Percentiles rank a stretch among this genome's conserved stretches.
These are phyloP conservation scores for Psettodes erumei DNA, from an alignment of 2,113 vertebrate genomes.

Conservation along the genomic window DNA sequence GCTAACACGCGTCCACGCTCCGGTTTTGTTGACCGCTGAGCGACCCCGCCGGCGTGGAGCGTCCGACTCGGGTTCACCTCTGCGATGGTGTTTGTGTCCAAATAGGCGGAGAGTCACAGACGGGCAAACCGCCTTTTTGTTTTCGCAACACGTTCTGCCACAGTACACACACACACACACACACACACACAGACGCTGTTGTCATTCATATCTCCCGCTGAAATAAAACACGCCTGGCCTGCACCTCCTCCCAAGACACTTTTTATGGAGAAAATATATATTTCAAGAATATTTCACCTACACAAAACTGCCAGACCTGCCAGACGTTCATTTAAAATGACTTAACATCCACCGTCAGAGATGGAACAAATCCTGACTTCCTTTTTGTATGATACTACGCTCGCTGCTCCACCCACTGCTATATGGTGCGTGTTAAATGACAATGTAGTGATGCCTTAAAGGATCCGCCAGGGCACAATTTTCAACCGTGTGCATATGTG, in stretches of 20 bases:
- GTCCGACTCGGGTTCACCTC: not conserved
- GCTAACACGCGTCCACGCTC: not conserved
- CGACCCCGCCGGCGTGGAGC: not conserved
- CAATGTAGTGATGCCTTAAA: slow-evolving; percentile 2
- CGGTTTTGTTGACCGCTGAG: slow-evolving; percentile 1
- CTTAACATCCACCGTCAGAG: not conserved
- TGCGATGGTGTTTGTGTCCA: not conserved
- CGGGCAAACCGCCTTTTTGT: not conserved
- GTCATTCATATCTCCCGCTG: not conserved
- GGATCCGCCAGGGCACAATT: not conserved
- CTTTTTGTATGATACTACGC: not conserved
- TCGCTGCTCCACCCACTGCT: not conserved
- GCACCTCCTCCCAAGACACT: not conserved
- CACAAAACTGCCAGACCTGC: slow-evolving; percentile 21
- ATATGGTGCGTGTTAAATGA: not conserved
- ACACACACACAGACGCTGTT: not conserved
- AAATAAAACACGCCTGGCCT: slow-evolving; percentile 17
- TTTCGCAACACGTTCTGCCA: not conserved
- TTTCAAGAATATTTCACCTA: slow-evolving; percentile 20
- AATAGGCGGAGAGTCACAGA: not conserved
- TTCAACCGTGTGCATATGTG: not conserved
- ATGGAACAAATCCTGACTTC: slow-evolving; percentile 17
- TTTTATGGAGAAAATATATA: not conserved
- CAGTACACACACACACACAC: too few species aligned
- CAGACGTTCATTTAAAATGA: slow-evolving; percentile 21